Evolutionary conservation across 2,797 vertebrate genomes (phyloP), one percentile per base, ranked within the genome.

Genomic region (Chiropotes sagulatus): DNA sequence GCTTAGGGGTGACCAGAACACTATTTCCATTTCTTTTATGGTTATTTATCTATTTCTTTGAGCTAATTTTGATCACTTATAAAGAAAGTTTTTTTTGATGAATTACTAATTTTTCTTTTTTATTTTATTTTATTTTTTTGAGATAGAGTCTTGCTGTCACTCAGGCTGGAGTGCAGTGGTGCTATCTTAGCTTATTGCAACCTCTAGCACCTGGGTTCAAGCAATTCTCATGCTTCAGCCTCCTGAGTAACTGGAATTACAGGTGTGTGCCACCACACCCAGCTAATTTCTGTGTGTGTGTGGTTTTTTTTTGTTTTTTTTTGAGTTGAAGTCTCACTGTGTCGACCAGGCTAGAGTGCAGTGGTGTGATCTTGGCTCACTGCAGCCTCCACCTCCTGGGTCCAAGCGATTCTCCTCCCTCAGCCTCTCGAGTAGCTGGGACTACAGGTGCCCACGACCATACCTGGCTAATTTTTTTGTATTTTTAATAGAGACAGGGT

Each of bases 261-360:
- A 36, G 67, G n/a, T 36, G 19, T 36, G n/a, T 0, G 0, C 67
- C n/a, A 70, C 10, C n/a, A 70, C 19, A 22, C 19, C 30, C 0
- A 9, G n/a, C 19, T 70, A 70, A 70, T 70, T 70, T 54, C 6
- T 54, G 2, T 54, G 52, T 54, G 52, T 52, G 17, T 52, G 50
- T 52, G 50, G 17, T 15, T 50, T 50, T 50, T 48, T 15, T 48
- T 50, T 48, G 20, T 2, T 54, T 28, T 28, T 13, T 54, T 54
- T 2, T 22, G 58, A 61, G 36, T 39, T 61, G 28, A 30, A 30
- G 28, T 26, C 26, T 28, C 26, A 28, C 58, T 61, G 10, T 61
- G 58, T 61, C 11, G 2, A 26, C 26, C 58, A 61, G 58, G 58
- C 22, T 61, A 10, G 58, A 61, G 58, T 61, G 58, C 58, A 61